Percentiles rank a stretch among this genome's conserved stretches.
Conservation (phyloP, 1,140 invertebrate species). For the Bombus pyrosoma region DNA sequence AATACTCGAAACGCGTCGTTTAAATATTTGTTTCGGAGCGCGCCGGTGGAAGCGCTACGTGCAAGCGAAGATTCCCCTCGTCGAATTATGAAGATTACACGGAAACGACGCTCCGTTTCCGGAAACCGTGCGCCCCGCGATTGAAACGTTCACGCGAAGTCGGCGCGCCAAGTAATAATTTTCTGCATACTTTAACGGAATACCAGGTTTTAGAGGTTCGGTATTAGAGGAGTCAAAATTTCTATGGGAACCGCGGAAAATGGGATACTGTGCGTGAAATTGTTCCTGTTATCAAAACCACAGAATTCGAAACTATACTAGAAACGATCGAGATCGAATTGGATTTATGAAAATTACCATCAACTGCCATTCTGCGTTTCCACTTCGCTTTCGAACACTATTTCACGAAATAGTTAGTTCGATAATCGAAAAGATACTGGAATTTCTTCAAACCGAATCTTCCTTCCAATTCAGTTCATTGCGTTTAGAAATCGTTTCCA, state of each 20-base stretch:
- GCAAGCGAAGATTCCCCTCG: not conserved
- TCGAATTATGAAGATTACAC: slow-evolving; percentile 35
- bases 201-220: not conserved
- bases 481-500: not conserved
- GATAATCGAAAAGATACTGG: not conserved
- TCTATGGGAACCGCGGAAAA: not conserved
- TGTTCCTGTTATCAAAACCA: not conserved
- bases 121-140: not conserved
- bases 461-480: not conserved
- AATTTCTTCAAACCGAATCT: not conserved
- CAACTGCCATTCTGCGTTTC: not conserved
- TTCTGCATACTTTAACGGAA: not conserved
- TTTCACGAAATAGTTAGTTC: not conserved
- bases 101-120: slow-evolving; percentile 16
- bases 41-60: not conserved
- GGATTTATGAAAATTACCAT: not conserved
- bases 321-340: not conserved
- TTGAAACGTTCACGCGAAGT: slow-evolving; percentile 21
- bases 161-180: not conserved
- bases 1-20: slow-evolving; percentile 24
- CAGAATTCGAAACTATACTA: not conserved
- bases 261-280: not conserved
- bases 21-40: slow-evolving; percentile 25
- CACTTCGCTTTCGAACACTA: not conserved
- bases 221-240: not conserved